These are phyloP conservation scores for Tyto alba DNA, from an alignment of 2,113 vertebrate genomes.

Conservation along the genomic window DNA sequence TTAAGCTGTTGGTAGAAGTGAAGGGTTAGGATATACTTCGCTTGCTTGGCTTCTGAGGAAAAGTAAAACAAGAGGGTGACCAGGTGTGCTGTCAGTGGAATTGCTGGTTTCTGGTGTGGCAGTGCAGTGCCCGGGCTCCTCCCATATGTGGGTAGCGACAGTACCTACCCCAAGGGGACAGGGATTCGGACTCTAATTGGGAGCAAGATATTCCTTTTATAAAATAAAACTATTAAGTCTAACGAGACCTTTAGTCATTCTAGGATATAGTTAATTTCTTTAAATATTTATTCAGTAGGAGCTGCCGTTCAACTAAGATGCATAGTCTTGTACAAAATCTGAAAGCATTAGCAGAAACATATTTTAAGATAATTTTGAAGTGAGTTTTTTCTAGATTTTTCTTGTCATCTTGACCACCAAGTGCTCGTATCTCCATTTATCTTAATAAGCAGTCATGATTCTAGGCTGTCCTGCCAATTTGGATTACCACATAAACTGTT, in stretches of 20 bases:
- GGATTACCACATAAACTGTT: slow-evolving; percentile 13
- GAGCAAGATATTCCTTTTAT: background rate
- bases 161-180: background rate
- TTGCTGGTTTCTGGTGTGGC: background rate
- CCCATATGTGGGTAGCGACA: accelerated
- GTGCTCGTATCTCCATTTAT: background rate
- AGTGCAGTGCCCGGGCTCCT: background rate
- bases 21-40: background rate
- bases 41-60: background rate
- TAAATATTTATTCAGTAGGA: background rate
- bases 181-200: background rate
- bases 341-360: background rate
- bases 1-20: background rate
- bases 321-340: background rate
- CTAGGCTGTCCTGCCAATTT: background rate
- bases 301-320: background rate
- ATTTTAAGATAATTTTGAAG: background rate
- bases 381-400: slow-evolving; percentile 7
- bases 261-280: background rate
- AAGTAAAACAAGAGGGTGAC: background rate
- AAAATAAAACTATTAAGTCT: background rate
- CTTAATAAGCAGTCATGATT: slow-evolving; percentile 14
- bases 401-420: background rate
- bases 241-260: background rate
- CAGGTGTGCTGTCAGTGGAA: background rate